Conservation (phyloP, 2,888 invertebrate species). For the Ectropis crepuscularia region DNA sequence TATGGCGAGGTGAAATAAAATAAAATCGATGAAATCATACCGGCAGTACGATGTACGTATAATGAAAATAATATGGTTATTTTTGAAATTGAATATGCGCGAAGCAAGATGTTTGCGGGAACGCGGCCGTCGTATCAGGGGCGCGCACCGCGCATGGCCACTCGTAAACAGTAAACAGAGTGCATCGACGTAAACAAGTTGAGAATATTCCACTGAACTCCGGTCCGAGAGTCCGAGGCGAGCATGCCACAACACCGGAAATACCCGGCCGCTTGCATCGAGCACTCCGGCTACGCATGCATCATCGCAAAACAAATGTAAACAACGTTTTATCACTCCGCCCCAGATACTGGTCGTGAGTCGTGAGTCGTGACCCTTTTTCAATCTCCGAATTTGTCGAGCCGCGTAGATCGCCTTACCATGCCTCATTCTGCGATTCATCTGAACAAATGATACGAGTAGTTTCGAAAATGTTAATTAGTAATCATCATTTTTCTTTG, state of each 20-base stretch:
- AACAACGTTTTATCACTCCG: constrained; percentile 9
- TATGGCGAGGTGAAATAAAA: too few relatives aligned
- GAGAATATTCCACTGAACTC: constrained; percentile 78
- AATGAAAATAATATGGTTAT: constrained; percentile 14
- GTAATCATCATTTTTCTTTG: too few relatives aligned
- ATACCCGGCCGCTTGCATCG: constrained; percentile 59
- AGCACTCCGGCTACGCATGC: constrained; percentile 33
- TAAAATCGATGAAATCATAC: too few relatives aligned
- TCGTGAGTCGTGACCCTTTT: constrained; percentile 3
- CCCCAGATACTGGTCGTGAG: constrained; percentile 7
- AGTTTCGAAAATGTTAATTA: too few relatives aligned
- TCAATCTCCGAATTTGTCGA: neutral
- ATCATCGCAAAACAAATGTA: constrained; percentile 26
- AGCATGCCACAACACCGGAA: constrained; percentile 66
- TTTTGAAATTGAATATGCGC: constrained; percentile 31
- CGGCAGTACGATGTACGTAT: neutral
- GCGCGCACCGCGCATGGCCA: constrained; percentile 38
- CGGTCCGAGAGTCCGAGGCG: constrained; percentile 56
- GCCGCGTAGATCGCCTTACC: neutral
- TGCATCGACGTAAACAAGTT: constrained; percentile 64
- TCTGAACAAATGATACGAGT: too few relatives aligned
- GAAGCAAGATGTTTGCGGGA: constrained; percentile 25
- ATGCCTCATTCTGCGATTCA: too few relatives aligned
- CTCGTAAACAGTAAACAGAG: constrained; percentile 67
- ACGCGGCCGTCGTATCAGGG: constrained; percentile 36